Percentiles rank a stretch among this genome's conserved stretches.
Conservation (phyloP, 2,797 vertebrate genomes). For the Chanos chanos region DNA sequence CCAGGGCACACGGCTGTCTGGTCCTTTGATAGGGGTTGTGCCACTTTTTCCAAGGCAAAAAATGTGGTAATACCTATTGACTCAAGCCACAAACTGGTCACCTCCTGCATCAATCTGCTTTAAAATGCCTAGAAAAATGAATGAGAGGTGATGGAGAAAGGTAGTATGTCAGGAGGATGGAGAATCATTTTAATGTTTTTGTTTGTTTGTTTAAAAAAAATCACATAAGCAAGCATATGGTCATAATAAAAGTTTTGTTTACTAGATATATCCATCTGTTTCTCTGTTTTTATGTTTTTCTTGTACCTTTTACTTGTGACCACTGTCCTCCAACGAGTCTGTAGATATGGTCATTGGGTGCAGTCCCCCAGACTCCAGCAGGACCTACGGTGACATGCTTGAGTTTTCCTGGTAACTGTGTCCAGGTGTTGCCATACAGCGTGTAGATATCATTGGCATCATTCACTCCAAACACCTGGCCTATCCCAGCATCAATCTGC, state of each 20-base stretch:
- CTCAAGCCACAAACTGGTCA: slow-evolving; percentile 27
- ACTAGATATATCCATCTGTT: no score
- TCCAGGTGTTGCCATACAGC: not conserved
- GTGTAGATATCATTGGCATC: not conserved
- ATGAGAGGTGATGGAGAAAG: not conserved
- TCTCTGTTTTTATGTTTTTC: no score
- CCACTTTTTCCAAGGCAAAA: slow-evolving; percentile 20
- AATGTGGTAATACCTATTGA: rapidly evolving
- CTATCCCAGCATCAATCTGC: slow-evolving; percentile 47
- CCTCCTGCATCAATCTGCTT: slow-evolving; percentile 52
- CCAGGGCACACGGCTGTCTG: not conserved
- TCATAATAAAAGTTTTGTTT: no score
- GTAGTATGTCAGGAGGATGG: not conserved
- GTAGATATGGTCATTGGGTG: not conserved
- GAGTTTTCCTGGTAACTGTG: not conserved
- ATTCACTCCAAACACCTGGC: slow-evolving; percentile 19
- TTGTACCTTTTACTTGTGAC: slow-evolving; percentile 6
- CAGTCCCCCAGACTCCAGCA: slow-evolving; percentile 34
- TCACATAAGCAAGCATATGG: no score
- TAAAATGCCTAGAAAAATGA: slow-evolving; percentile 22
- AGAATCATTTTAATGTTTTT: not conserved
- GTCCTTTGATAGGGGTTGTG: not conserved
- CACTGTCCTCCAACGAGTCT: slow-evolving; percentile 14
- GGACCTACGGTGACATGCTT: slow-evolving; percentile 36
- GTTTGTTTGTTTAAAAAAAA: not conserved